Conservation (phyloP, 2,888 invertebrate genomes). For the Physocephala rufipes region DNA sequence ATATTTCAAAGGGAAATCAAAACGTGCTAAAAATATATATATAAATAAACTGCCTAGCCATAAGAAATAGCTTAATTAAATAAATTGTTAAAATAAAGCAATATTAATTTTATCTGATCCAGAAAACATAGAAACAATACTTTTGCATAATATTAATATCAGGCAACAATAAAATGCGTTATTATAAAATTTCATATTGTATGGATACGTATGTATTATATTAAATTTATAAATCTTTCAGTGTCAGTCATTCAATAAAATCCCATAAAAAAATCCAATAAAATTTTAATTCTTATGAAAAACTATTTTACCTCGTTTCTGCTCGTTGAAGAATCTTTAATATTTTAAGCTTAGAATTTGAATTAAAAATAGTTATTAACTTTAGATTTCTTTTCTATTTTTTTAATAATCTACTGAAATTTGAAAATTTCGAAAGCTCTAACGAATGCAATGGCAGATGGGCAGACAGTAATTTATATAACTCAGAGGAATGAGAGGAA, state of each 20-base stretch:
- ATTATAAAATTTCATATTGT: conserved; percentile 15
- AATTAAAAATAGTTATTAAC: too few species aligned
- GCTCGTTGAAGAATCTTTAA: neutral
- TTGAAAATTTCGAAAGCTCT: conserved; percentile 17
- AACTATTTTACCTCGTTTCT: neutral
- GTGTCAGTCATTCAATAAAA: conserved; percentile 67
- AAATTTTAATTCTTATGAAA: conserved; percentile 13
- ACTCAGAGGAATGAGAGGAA: too few species aligned
- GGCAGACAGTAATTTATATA: conserved; percentile 60
- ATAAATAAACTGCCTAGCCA: too few species aligned
- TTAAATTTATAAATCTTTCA: conserved; percentile 50
- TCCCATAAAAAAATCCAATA: too few species aligned
- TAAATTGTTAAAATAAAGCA: too few species aligned
- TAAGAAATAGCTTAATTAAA: neutral
- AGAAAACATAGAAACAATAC: too few species aligned
- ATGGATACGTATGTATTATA: neutral
- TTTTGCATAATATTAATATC: too few species aligned
- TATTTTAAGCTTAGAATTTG: neutral
- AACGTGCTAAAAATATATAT: too few species aligned
- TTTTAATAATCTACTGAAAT: neutral
- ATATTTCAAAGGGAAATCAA: too few species aligned
- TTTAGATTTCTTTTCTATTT: neutral
- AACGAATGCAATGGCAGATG: conserved; percentile 56
- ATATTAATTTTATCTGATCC: too few species aligned
- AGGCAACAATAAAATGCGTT: neutral